phyloP scores from a whole-genome alignment of 2,113 vertebrate genomes.

The Rhynchopsitta pachyrhyncha region DNA sequence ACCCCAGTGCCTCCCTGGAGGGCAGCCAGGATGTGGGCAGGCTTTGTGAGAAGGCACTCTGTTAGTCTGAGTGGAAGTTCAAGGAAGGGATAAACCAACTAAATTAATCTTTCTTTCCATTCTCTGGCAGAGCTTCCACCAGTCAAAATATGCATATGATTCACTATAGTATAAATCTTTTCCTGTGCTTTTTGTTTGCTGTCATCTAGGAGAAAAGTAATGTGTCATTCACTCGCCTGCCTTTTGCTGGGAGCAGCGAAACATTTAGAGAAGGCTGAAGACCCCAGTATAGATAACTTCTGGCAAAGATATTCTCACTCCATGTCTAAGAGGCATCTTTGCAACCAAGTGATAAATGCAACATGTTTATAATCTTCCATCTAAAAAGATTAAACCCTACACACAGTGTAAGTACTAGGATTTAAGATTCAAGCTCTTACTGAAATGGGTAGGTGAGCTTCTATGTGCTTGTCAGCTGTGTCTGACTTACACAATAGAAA shows the following conservation, averaged over 20 bases:
- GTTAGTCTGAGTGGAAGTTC: slow-evolving; percentile 49
- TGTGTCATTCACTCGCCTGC: background rate
- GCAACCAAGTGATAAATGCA: background rate
- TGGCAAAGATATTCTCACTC: background rate
- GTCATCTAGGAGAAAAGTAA: slow-evolving; percentile 18
- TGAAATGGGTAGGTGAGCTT: background rate
- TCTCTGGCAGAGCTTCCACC: slow-evolving; percentile 54
- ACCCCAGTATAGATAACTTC: background rate
- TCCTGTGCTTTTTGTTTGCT: slow-evolving; percentile 45
- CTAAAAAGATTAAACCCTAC: background rate
- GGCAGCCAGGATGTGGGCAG: slow-evolving; percentile 53
- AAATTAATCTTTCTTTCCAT: slow-evolving; percentile 68
- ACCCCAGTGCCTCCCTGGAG: slow-evolving; percentile 66
- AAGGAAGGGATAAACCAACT: slow-evolving; percentile 67
- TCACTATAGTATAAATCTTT: slow-evolving; percentile 49
- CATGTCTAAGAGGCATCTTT: background rate
- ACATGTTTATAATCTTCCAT: background rate
- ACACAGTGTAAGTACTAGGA: background rate
- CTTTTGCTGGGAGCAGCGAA: background rate
- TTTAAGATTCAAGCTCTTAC: background rate
- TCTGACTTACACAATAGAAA: background rate
- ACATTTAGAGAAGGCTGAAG: background rate
- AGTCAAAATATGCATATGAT: slow-evolving; percentile 64
- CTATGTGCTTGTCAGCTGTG: background rate
- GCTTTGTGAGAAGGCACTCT: slow-evolving; percentile 68